A percentile compares a stretch with the other conserved stretches of the same genome.
phyloP scores from a whole-genome alignment of 2,797 vertebrate genomes.

The Chrosomus eos region DNA sequence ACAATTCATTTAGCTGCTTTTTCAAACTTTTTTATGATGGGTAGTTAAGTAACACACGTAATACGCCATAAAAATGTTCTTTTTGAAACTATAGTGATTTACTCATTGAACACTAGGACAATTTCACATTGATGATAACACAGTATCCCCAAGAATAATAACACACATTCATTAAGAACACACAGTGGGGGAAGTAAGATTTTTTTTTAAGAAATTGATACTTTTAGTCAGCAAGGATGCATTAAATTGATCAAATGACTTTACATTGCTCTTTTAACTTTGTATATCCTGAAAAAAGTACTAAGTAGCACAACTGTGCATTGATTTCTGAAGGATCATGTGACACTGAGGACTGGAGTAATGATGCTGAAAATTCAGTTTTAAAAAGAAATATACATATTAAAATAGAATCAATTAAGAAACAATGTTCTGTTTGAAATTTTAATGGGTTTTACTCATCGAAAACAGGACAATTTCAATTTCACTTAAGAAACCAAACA shows the following conservation, averaged over 20 bases:
- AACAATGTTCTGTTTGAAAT: background rate
- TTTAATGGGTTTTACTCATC: background rate
- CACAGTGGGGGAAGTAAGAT: background rate
- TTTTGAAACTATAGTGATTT: background rate
- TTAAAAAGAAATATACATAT: background rate
- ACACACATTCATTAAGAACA: background rate
- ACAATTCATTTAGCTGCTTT: background rate
- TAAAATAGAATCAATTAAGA: background rate
- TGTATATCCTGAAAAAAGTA: background rate
- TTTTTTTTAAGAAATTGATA: background rate
- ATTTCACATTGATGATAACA: background rate
- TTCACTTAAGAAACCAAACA: background rate
- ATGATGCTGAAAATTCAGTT: background rate
- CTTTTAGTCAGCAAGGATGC: background rate
- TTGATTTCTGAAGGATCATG: background rate
- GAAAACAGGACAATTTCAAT: background rate
- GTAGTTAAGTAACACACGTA: background rate
- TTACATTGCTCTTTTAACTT: background rate
- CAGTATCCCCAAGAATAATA: background rate
- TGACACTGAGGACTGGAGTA: background rate
- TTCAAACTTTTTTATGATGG: background rate
- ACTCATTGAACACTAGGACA: background rate
- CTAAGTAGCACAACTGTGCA: background rate
- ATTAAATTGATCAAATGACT: background rate
- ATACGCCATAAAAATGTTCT: constrained; percentile 10